Base-by-base conservation (phyloP, 2,113 vertebrate genomes). In the Mastomys natalensis region DNA sequence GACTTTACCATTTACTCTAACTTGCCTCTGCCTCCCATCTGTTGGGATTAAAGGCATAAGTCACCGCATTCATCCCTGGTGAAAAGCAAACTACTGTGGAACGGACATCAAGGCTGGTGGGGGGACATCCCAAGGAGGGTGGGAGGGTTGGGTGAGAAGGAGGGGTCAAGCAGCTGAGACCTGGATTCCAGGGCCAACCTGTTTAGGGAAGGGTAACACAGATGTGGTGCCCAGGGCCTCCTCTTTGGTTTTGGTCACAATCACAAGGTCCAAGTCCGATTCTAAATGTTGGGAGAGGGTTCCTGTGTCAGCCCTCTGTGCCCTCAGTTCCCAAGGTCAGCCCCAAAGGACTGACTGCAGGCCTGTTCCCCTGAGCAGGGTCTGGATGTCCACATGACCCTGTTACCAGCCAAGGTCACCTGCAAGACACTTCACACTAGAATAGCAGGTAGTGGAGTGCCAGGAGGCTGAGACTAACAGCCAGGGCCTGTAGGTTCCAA, bases 291-390 rank as follows among this genome's bases (percentile, higher is more conserved):
- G 29, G n/a, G 5, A 12, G 21, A 16, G 5, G 9, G 16, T 2
- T 78, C 40, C 26, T 7, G 68, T 11, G 37, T 48, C 40, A 31
- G 3, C 48, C n/a, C 4, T 43, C 16, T 70, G 22, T 92, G 53
- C 22, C 84, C 72, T n/a, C 5, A 1, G 24, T 84, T 58, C 82
- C 88, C 93, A 64, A 12, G 94, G 86, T 95, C 93, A 92, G 91
- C 58, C 91, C 51, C 40, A 43, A 78, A 60, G 95, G 76, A 93
- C 43, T 97, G 95, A 91, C 90, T 72, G 82, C 88, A 58, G 85
- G 94, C 95, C 94, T 81, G 45, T 40, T 43, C 94, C 1, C 74
- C 58, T 70, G 60, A 31, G 62, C 91, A 96, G 94, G 95, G 95
- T 72, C 24, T 89, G 24, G 77, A 60, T 93, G 95, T 95, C 93